These are phyloP conservation scores for Brassicogethes aeneus DNA, from an alignment of 2,888 invertebrate genomes.

Conservation along the genomic window DNA sequence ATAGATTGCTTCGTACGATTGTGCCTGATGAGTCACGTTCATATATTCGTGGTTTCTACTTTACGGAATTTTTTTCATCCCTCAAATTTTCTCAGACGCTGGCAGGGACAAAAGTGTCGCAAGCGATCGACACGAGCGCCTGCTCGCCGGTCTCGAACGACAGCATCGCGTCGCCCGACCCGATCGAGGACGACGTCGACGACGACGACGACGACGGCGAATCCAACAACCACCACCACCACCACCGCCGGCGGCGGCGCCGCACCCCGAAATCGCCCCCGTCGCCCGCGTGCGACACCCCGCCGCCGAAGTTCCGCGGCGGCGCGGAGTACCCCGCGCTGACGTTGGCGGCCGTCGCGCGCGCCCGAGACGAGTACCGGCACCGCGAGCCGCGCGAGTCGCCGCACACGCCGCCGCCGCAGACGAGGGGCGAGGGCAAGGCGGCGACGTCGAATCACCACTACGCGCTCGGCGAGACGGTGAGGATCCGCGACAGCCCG, in stretches of 20 bases:
- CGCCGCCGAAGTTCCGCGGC: slow-evolving; percentile 15
- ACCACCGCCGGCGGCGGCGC: slow-evolving; percentile 11
- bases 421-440: slow-evolving; percentile 9
- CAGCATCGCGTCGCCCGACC: slow-evolving; percentile 37
- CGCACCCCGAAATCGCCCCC: too few relatives aligned
- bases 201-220: too few relatives aligned
- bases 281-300: slow-evolving; percentile 8
- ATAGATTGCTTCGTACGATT: too few relatives aligned
- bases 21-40: too few relatives aligned
- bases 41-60: too few relatives aligned
- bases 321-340: slow-evolving; percentile 56
- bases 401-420: slow-evolving; percentile 57
- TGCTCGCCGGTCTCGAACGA: slow-evolving; percentile 41
- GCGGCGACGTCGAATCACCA: slow-evolving; percentile 10
- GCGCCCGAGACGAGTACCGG: slow-evolving; percentile 11
- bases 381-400: slow-evolving; percentile 42
- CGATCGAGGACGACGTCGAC: slow-evolving; percentile 19
- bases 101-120: slow-evolving; percentile 15
- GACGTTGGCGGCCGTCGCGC: slow-evolving; percentile 43
- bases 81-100: slow-evolving; percentile 2
- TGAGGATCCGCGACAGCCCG: slow-evolving; percentile 23
- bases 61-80: neutral
- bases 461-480: slow-evolving; percentile 14
- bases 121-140: slow-evolving; percentile 32
- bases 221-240: slow-evolving; percentile 31